Evolutionary conservation across 1,140 invertebrate species (phyloP), one percentile per base, ranked within the genome.

Genomic region (Diuraphis noxia): DNA sequence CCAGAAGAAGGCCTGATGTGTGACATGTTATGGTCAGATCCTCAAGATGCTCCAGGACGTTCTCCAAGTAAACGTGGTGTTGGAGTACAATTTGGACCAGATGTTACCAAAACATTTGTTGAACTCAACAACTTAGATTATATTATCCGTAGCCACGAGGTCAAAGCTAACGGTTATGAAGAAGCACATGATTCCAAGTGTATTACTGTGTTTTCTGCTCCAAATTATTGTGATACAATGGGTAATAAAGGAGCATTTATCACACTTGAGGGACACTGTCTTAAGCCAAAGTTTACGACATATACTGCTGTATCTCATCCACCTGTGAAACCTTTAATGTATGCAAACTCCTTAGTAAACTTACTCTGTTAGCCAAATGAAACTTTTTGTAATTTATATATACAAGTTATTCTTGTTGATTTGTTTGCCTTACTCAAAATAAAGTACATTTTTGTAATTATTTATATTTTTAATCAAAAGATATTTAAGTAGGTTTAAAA

Each of bases 141-240:
- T 93, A 95, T 99, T 92, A 97, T 99, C 88, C 95, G 99, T 92
- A 99, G 98, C 94, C 99, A 99, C 94, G 99, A 99, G 94, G 99
- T 99, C 8, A 99, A 99, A 94, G 96, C 97, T 93, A 96, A 98
- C 81, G 99, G 99, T 9, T 99, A 99, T 93, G 98, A 99, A 94
- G 94, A 98, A 36, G 96, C 96, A 21, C 99, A 99, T 94, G 96
- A 98, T 94, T 98, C 97, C 43, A 97, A 98, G 93, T 99, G 98
- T 93, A 98, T 99, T 92, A 99, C 98, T 7, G 98, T 99, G 9
- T 99, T 99, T 95, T 99, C 98, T 38, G 99, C 99, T 92, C 99
- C 99, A 92, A 99, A 99, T 95, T 99, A 99, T 95, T 99, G 98
- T 96, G 99, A 99, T 96, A 97, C 97, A 85, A 99, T 99, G 97